Percentiles rank a stretch among this genome's conserved stretches.
phyloP scores from a whole-genome alignment of 2,113 vertebrate genomes.

The Oxygymnocypris stewartii region DNA sequence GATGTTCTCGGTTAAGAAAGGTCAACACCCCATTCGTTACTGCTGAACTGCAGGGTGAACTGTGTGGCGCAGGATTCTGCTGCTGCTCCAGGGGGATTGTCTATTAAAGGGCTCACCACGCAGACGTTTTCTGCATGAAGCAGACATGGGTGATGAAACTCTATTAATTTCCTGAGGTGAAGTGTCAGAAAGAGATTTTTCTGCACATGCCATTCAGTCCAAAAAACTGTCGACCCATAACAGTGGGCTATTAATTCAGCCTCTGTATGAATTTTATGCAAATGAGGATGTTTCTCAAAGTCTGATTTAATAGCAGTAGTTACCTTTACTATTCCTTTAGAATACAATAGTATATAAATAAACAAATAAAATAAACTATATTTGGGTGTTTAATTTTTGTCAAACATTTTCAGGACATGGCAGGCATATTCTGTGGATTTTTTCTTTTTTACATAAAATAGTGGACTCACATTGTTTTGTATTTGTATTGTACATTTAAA shows the following conservation, averaged over 20 bases:
- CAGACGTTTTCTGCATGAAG: constrained; percentile 7
- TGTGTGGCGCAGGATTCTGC: not conserved
- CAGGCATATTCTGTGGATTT: not conserved
- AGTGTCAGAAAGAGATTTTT: constrained; percentile 1
- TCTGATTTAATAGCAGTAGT: not conserved
- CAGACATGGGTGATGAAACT: constrained; percentile 25
- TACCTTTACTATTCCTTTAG: no score
- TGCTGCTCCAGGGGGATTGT: constrained; percentile 21
- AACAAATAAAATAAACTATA: not conserved
- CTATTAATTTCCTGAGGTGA: constrained; percentile 23
- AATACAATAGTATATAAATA: no score
- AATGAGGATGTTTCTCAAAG: not conserved
- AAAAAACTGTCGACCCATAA: not conserved
- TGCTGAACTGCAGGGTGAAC: not conserved
- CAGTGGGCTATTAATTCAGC: not conserved
- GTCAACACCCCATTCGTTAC: constrained; percentile 1
- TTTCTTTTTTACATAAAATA: not conserved
- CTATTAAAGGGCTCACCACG: not conserved
- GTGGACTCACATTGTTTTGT: not conserved
- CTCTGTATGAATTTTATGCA: not conserved
- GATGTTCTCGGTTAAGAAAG: not conserved
- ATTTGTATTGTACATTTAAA: not conserved
- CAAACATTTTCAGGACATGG: no score
- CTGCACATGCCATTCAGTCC: not conserved
- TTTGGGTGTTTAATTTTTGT: not conserved